These are phyloP conservation scores for Melipona quadrifasciata DNA, from an alignment of 1,140 invertebrate species.

Conservation along the genomic window DNA sequence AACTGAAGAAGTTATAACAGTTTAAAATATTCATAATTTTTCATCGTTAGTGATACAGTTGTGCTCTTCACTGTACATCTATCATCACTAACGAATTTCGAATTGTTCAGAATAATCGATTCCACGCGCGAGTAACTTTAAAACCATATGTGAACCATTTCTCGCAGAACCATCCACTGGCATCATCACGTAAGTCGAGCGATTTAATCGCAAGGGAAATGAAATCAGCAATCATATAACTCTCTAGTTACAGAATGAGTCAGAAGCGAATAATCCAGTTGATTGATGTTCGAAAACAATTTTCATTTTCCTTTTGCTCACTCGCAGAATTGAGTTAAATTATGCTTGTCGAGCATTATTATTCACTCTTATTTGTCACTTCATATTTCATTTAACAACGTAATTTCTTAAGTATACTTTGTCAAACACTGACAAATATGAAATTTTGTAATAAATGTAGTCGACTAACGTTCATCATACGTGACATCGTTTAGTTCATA, in stretches of 20 bases:
- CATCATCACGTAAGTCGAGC: constrained; percentile 67
- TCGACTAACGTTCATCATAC: background rate
- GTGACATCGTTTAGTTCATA: background rate
- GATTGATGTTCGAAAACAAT: background rate
- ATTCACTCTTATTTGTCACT: background rate
- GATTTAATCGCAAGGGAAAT: constrained; percentile 6
- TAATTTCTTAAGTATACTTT: background rate
- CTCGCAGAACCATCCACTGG: constrained; percentile 73
- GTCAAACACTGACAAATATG: background rate
- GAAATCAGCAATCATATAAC: background rate
- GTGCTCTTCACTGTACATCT: background rate
- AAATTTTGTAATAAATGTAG: background rate
- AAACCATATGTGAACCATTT: constrained; percentile 74
- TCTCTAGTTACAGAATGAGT: background rate
- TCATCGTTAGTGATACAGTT: too few relatives aligned
- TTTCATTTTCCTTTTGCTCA: background rate
- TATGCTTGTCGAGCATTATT: too few relatives aligned
- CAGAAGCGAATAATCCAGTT: background rate
- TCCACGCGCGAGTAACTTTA: constrained; percentile 43
- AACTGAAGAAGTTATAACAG: background rate
- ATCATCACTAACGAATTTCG: constrained; percentile 38
- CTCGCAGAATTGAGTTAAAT: background rate
- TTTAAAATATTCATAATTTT: too few relatives aligned
- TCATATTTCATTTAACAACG: constrained; percentile 4
- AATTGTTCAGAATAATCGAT: constrained; percentile 9